Base-by-base conservation (phyloP, 2,797 vertebrate genomes). In the Pangasius larnaudii region DNA sequence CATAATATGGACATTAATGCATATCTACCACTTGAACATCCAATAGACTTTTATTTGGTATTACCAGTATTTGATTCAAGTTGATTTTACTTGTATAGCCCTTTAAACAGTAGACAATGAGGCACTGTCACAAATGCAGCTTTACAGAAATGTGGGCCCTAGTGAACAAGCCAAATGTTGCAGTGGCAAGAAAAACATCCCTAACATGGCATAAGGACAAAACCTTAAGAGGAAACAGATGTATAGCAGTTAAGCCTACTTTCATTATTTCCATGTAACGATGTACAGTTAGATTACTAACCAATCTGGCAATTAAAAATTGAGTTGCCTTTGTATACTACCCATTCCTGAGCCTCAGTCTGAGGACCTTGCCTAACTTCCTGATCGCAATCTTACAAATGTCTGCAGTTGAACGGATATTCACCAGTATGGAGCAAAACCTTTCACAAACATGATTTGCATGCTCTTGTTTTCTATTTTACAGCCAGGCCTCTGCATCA, bases 331-430 rank as follows among this genome's bases (percentile, higher is more conserved):
- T 67, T 81, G 53, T 81, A 7, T 46, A 49, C 11, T 9, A 36
- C 63, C 46, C 3, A 30, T 58, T 77, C 16, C 42, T 24, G 49
- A 72, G 22, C 61, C 77, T 71, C 59, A 88, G 9, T 30, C 30
- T 65, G 42, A 59, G 56, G 30, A 63, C 63, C 85, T 89, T 87
- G 80, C 85, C 33, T 80, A 80, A 87, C 79, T 91, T 91, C 90
- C 90, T 90, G 87, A 83, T 82, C 27, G 74, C 80, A 87, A 84
- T 86, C 87, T 89, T 69, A 72, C 42, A 75, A 53, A 51, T 14
- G 6, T 72, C 53, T 49, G 51, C 56, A 59, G 86, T 86, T 90
- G 51, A 87, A 86, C 84, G 49, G 72, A 72, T 77, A 42, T 86
- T 88, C 80, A 53, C 39, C 85, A 79, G 46, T 39, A 71, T 58